Percentiles rank a stretch among this genome's conserved stretches.
Conservation (phyloP, 2,888 invertebrate genomes). For the Chaetoderma sp. region DNA sequence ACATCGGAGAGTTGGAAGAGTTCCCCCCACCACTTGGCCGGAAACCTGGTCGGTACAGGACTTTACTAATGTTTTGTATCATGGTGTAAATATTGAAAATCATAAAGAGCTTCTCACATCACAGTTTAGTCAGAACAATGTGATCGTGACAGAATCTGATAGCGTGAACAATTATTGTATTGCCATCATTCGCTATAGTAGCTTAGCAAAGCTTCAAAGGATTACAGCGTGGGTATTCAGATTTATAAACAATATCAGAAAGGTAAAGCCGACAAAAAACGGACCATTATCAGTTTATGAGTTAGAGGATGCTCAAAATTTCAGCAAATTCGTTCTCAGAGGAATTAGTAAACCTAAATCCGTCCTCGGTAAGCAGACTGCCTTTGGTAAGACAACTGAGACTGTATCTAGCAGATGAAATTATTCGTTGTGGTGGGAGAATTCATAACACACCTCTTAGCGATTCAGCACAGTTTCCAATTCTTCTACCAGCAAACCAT, state of each 20-base stretch:
- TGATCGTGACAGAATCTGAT: too few relatives aligned
- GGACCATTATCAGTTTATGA: not conserved
- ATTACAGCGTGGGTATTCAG: too few relatives aligned
- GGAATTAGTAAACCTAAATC: not conserved
- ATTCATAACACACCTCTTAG: slow-evolving; percentile 12
- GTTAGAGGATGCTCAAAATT: not conserved
- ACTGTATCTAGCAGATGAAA: not conserved
- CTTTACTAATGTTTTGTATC: too few relatives aligned
- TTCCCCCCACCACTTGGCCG: too few relatives aligned
- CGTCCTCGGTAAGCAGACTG: not conserved
- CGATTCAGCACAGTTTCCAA: slow-evolving; percentile 1
- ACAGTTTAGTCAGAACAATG: too few relatives aligned
- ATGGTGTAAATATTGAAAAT: too few relatives aligned
- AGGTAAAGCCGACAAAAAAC: not conserved
- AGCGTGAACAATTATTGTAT: too few relatives aligned
- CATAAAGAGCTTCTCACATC: too few relatives aligned
- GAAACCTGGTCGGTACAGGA: too few relatives aligned
- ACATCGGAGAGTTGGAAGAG: not conserved
- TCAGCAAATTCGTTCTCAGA: not conserved
- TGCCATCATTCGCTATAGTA: too few relatives aligned
- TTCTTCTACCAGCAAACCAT: slow-evolving; percentile 10
- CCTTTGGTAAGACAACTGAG: not conserved
- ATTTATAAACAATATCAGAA: not conserved
- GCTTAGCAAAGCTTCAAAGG: too few relatives aligned
- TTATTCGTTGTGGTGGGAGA: slow-evolving; percentile 17